Evolutionary conservation across 1,140 invertebrate species (phyloP), one percentile per base, ranked within the genome.

Genomic region (Drosophila gunungcola): DNA sequence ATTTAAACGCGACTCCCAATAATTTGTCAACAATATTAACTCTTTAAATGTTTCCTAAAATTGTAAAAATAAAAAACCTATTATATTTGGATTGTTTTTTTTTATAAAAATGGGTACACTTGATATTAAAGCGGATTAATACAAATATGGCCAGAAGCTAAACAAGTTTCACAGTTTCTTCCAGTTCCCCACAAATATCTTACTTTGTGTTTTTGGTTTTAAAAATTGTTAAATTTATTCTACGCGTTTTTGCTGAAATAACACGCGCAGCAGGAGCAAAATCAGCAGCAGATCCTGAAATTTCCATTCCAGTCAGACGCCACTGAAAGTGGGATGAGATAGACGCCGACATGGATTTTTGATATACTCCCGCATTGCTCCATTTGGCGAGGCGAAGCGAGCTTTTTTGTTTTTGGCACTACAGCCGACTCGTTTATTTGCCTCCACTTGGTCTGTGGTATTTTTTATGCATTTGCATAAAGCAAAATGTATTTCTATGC

Each of bases 401-500:
- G 16, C 1, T 21, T 32, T 55, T 61, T 65, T 65, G 56, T 64
- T 77, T 64, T 77, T 64, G 38, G n/a, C 10, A 36, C 49, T 43
- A 53, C 46, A 32, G 42, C 49, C 65, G 21, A 25, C 45, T 42
- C 67, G 68, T 70, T 70, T 72, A 72, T 72, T 72, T 70, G 68
- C 65, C 57, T 74, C 69, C 72, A 55, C 67, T 61, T 63, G 61
- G 43, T 60, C 25, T 65, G 77, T 65, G 45, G 38, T 70, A 54
- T 80, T 81, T 82, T 85, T 76, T 84, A 60, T 88, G 73, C 73
- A 84, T 88, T 89, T 83, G 83, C 83, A 86, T 86, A 86, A 78
- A 82, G 79, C 75, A 63, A 79, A 88, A 89, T 89, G 64, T 80
- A 80, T 89, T 88, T 88, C 57, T 77, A 79, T 83, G 78, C 74